These are phyloP conservation scores for Choristoneura rosaceana DNA, from an alignment of 2,888 invertebrate genomes.

Conservation along the genomic window DNA sequence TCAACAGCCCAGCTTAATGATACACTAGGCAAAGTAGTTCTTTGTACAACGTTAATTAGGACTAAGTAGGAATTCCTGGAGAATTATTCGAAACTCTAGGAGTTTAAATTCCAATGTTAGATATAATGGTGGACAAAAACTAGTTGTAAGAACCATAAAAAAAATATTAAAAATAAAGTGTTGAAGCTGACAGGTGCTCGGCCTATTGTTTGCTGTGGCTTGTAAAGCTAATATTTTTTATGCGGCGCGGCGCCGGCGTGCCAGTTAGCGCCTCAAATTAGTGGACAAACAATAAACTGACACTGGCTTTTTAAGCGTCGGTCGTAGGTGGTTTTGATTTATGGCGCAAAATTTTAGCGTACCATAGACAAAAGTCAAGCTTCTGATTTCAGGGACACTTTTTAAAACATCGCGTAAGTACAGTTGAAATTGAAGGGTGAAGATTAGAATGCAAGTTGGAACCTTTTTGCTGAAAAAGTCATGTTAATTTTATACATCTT, in stretches of 20 bases:
- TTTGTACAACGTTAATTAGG: no score
- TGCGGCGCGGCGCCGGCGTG: constrained; percentile 1
- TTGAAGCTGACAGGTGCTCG: constrained; percentile 3
- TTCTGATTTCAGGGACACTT: neutral
- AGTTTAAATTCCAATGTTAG: no score
- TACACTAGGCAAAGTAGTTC: no score
- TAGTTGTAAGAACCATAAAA: neutral
- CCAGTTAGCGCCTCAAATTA: constrained; percentile 30
- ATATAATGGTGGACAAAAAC: no score
- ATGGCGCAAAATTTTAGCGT: neutral
- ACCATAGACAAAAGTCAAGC: neutral
- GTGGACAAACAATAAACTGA: constrained; percentile 19
- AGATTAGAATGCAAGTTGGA: no score
- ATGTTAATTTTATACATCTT: no score
- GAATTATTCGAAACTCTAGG: no score
- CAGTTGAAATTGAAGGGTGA: no score
- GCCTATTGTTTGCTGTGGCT: constrained; percentile 1
- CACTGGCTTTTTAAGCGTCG: constrained; percentile 15
- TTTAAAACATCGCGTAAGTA: no score
- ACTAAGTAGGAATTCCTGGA: no score
- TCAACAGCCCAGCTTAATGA: no score
- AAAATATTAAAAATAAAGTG: neutral
- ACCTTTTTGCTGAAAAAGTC: no score
- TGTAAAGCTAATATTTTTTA: constrained; percentile 23
- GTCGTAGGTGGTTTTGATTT: neutral